phyloP scores from a whole-genome alignment of 2,113 vertebrate genomes.

The Pipra filicauda region DNA sequence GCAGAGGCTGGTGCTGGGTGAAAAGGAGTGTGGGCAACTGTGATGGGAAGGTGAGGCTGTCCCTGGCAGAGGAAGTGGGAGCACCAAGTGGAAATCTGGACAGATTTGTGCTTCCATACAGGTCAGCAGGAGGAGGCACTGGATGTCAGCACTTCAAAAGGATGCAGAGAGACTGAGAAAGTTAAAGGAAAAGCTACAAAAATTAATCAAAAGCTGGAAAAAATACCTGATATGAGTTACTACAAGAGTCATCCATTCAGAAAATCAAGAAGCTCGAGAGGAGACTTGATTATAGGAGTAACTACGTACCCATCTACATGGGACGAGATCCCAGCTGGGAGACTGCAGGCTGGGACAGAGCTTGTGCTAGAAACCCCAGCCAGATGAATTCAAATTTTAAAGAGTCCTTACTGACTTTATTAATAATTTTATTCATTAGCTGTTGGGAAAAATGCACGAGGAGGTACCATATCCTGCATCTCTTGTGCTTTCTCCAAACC shows the following conservation, averaged over 20 bases:
- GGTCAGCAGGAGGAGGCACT: neutral
- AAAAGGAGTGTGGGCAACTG: neutral
- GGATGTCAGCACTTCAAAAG: neutral
- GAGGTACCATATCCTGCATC: neutral
- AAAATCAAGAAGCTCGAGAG: neutral
- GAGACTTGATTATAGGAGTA: neutral
- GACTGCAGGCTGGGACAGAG: neutral
- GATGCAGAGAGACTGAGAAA: neutral
- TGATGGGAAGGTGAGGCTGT: too few species aligned
- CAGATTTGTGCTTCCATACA: neutral
- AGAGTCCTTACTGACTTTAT: neutral
- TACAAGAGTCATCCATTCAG: neutral
- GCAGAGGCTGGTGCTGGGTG: neutral
- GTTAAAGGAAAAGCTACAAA: neutral
- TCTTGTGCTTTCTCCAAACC: neutral
- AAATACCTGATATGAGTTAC: neutral
- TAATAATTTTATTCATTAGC: neutral
- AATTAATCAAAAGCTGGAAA: neutral
- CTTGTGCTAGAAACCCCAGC: neutral
- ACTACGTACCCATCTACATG: rapidly evolving
- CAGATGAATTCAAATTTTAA: neutral
- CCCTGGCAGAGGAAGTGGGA: neutral
- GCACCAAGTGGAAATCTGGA: neutral
- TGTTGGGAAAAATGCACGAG: neutral
- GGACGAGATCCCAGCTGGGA: neutral